Evolutionary conservation across 2,113 vertebrate species (phyloP).

Genomic region (Odobenus rosmarus): DNA sequence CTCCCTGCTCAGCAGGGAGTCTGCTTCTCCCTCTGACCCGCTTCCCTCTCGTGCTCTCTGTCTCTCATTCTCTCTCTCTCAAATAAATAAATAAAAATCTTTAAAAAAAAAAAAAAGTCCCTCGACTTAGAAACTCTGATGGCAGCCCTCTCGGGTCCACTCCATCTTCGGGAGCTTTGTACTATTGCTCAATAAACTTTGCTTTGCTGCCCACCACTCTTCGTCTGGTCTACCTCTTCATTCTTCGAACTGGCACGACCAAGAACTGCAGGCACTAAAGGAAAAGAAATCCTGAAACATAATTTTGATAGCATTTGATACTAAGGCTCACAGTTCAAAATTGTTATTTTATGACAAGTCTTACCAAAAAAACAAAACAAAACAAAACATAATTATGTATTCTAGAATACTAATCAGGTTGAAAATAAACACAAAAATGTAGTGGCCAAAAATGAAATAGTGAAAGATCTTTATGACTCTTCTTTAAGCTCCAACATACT

Average conservation of each 20-base stretch:
- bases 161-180: background rate
- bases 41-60: too few species aligned
- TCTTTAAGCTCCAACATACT: background rate
- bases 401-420: background rate
- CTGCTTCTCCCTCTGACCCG: too few species aligned
- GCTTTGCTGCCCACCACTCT: background rate
- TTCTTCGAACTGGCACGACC: background rate
- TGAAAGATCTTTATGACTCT: background rate
- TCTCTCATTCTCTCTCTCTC: too few species aligned
- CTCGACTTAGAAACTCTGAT: background rate
- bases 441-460: background rate
- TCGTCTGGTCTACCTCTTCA: background rate
- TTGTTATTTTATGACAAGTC: background rate
- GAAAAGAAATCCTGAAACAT: background rate
- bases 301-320: background rate
- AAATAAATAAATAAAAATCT: too few species aligned
- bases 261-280: background rate
- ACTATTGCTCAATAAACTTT: background rate
- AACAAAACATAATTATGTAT: background rate
- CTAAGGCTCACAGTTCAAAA: background rate
- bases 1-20: too few species aligned
- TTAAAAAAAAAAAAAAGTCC: too few species aligned
- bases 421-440: slow-evolving; percentile 1
- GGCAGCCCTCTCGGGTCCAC: background rate
- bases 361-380: background rate